Base-by-base conservation (phyloP, 2,113 vertebrate species). In the Toxotes jaculatrix region DNA sequence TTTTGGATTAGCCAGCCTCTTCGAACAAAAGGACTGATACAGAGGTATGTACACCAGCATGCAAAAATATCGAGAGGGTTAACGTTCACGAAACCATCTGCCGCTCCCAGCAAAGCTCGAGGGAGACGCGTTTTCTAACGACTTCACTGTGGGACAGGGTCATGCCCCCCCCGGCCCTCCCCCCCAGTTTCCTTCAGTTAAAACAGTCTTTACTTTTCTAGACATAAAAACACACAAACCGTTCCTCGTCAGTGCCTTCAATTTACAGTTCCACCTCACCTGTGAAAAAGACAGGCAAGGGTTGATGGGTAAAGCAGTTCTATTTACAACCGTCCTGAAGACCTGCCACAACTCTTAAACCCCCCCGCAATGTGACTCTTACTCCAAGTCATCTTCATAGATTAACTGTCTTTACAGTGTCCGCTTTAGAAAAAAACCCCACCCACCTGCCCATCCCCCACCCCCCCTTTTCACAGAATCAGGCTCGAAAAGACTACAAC, bases 41-140 rank as follows among this genome's bases (percentile, higher is more conserved):
- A 60, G 84, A 80, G 80, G 71, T 93, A 90, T 89, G 79, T 94
- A 94, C 93, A 94, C 84, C 87, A 89, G 92, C 94, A 95, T 95
- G 94, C 94, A 95, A 93, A 94, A 86, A 89, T 88, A 93, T 88
- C 68, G 14, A 92, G 84, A 83, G 82, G 83, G 34, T 81, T 71
- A 75, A 85, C 65, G 63, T 85, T 60, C 59, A 84, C 32, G 11
- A 87, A 90, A 89, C 69, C 77, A 45, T 59, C 79, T 7, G 49
- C 69, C 74, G 7, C 75, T 78, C 80, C 75, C 84, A 5, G 69
- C 72, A 74, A 71, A 87, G 75, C 55, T 23, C 0, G 14, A 45
- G 69, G 82, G 78, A 75, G 81, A 34, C 1, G 5, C 21, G 10
- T 65, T 65, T 70, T 47, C 62, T 40, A 10, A 64, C 2, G 2